Conservation (phyloP, 2,113 vertebrate genomes). For the Tursiops truncatus region DNA sequence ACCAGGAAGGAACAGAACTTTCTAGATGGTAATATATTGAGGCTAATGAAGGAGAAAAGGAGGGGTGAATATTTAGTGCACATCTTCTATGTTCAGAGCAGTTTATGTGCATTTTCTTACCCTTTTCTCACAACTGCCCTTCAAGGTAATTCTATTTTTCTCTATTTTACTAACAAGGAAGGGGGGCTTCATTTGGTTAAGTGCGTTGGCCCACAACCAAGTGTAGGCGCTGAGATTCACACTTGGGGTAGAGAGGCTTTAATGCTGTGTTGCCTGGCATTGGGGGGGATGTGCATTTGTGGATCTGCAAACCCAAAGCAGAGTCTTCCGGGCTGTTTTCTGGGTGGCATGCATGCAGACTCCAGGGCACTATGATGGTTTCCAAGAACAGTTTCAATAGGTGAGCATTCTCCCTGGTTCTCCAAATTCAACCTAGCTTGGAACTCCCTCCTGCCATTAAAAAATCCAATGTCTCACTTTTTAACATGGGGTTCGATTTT, state of each 20-base stretch:
- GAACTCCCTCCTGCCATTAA: too few relatives aligned
- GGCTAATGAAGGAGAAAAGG: background rate
- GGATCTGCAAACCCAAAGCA: too few relatives aligned
- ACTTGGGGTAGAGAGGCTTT: rapidly evolving
- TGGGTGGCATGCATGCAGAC: rapidly evolving
- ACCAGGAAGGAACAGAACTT: background rate
- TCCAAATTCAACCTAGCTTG: background rate
- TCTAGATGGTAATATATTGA: background rate
- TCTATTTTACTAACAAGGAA: background rate
- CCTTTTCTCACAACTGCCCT: background rate
- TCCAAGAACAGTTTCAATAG: background rate
- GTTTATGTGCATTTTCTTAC: background rate
- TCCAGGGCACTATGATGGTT: background rate
- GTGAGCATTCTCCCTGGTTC: background rate
- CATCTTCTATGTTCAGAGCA: background rate
- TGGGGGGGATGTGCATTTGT: rapidly evolving
- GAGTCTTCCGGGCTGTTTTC: rapidly evolving
- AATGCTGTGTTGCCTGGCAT: background rate
- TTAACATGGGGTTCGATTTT: background rate
- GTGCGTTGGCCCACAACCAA: background rate
- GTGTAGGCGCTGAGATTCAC: background rate
- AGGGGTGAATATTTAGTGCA: background rate
- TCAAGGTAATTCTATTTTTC: background rate
- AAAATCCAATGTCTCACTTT: background rate
- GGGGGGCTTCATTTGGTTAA: background rate